Base-by-base conservation (phyloP, 2,113 vertebrate genomes). In the Tragelaphus scriptus region DNA sequence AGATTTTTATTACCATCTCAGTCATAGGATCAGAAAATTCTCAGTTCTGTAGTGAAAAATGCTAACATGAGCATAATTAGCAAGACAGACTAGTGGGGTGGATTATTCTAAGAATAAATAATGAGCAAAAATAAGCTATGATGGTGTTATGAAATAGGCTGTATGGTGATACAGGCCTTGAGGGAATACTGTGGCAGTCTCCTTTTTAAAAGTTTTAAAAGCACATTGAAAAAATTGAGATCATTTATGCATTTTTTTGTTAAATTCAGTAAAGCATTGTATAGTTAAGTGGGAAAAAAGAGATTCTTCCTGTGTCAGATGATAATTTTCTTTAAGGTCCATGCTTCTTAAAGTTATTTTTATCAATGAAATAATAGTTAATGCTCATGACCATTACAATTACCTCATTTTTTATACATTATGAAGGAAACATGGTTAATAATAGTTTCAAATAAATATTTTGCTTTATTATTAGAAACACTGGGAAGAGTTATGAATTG, bases 281-380 rank as follows among this genome's bases (percentile, higher is more conserved):
- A 2, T 95, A 26, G 36, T 61, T 77, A 92, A 81, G 15, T 81
- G 75, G 58, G n/a, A 88, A 81, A n/a, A 11, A 71, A 86, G 40
- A 59, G 47, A 61, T 77, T 91, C 36, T 85, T 84, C 16, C 16
- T 56, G 16, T 80, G 9, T 93, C 53, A 65, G 32, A n/a, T 26
- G 30, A 7, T 85, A 79, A 53, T 92, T 90, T 94, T 63, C 32
- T 63, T 71, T 75, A 75, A 75, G 68, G 68, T 25, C 16, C 16
- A 32, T 51, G 79, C 30, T 88, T 97, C 91, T 80, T 47, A 96
- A 36, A 85, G 47, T 85, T 75, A 89, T 51, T 94, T 93, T 55
- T 88, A 55, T 81, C 59, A 93, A 6, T 90, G 30, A 95, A 95
- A 80, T 90, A 84, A 32, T 81, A 81, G 14, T 51, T 97, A 94